These are phyloP conservation scores for Mycalesis mineus DNA, from an alignment of 2,888 invertebrate genomes.

Conservation along the genomic window DNA sequence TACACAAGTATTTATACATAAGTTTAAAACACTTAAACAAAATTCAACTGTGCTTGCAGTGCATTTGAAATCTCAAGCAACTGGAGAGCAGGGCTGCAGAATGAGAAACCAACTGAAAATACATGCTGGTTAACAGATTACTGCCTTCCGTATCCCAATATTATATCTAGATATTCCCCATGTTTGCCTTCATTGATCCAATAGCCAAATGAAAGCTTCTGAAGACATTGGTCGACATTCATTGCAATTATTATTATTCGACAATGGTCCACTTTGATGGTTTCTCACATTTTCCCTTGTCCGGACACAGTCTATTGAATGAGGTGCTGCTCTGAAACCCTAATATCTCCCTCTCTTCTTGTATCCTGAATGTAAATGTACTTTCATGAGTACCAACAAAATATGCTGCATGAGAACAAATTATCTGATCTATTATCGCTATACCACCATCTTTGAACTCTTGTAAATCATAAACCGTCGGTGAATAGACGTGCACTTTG, in stretches of 20 bases:
- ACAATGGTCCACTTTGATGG: slow-evolving; percentile 88
- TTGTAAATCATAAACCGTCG: slow-evolving; percentile 65
- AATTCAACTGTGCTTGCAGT: too few relatives aligned
- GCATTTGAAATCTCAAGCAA: too few relatives aligned
- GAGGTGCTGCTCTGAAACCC: slow-evolving; percentile 89
- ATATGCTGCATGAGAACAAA: slow-evolving; percentile 91
- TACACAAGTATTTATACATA: too few relatives aligned
- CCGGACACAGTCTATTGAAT: slow-evolving; percentile 90
- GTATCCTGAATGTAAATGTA: slow-evolving; percentile 97
- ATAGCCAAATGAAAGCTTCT: too few relatives aligned
- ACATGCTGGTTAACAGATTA: too few relatives aligned
- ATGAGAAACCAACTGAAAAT: too few relatives aligned
- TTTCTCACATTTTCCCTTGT: slow-evolving; percentile 80
- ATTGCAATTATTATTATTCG: slow-evolving; percentile 52
- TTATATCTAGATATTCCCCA: too few relatives aligned
- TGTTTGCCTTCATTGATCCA: too few relatives aligned
- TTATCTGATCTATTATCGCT: slow-evolving; percentile 96
- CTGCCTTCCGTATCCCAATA: too few relatives aligned
- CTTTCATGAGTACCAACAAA: slow-evolving; percentile 97
- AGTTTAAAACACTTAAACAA: too few relatives aligned
- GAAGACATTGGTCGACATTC: too few relatives aligned
- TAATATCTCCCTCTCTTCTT: slow-evolving; percentile 97
- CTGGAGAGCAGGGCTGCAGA: too few relatives aligned
- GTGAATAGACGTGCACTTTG: slow-evolving; percentile 52
- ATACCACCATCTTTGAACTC: slow-evolving; percentile 88